A percentile compares a stretch with the other conserved stretches of the same genome.
These are phyloP conservation scores for Drosophila cracens DNA, from an alignment of 2,888 invertebrate species.

Conservation along the genomic window DNA sequence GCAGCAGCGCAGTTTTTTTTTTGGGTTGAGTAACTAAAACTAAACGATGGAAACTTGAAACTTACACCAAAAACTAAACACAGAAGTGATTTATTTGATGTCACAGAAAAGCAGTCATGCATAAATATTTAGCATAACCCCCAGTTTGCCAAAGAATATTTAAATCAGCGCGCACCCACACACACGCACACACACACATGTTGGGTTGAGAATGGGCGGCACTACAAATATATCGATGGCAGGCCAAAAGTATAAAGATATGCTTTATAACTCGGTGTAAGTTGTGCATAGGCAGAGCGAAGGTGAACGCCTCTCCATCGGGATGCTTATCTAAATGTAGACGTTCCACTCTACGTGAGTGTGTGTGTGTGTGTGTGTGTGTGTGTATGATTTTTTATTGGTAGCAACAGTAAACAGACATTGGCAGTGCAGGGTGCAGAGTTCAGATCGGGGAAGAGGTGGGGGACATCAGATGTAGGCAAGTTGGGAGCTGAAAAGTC, in stretches of 20 bases:
- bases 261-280: constrained; percentile 71
- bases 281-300: constrained; percentile 32
- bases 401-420: constrained; percentile 50
- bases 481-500: constrained; percentile 17
- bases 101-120: constrained; percentile 80
- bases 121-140: constrained; percentile 81
- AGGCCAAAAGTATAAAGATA: constrained; percentile 69
- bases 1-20: neutral
- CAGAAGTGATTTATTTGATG: constrained; percentile 80
- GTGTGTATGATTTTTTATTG: constrained; percentile 58
- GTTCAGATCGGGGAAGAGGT: neutral
- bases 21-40: constrained; percentile 3
- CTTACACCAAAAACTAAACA: constrained; percentile 57
- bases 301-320: constrained; percentile 44
- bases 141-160: constrained; percentile 66
- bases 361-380: constrained; percentile 25
- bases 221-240: constrained; percentile 62
- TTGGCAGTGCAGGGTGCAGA: constrained; percentile 2
- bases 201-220: constrained; percentile 38
- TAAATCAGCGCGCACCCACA: constrained; percentile 57
- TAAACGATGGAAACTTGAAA: constrained; percentile 19
- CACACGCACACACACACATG: constrained; percentile 14
- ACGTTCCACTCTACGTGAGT: constrained; percentile 32
- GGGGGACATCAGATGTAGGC: constrained; percentile 16
- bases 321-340: constrained; percentile 55